These are phyloP conservation scores for Mylabris sibirica DNA, from an alignment of 2,888 invertebrate species.

Conservation along the genomic window DNA sequence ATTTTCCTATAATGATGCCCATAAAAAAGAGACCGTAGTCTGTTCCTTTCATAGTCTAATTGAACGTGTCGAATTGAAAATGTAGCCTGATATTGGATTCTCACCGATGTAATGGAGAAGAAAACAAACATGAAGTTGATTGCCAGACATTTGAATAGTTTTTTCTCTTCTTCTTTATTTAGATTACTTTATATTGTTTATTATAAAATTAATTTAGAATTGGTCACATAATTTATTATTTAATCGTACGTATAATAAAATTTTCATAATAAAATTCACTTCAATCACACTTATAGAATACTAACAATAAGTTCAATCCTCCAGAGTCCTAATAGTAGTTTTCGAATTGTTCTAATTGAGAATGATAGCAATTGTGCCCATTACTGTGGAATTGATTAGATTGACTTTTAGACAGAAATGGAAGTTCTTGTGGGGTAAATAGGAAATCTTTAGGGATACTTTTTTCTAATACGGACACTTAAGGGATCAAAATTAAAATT, in stretches of 20 bases:
- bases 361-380: not conserved
- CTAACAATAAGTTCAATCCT: not conserved
- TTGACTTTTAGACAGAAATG: not conserved
- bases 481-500: not conserved
- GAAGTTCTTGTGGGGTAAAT: not conserved
- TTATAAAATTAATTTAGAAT: not conserved
- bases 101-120: not conserved
- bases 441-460: not conserved
- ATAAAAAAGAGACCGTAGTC: not conserved
- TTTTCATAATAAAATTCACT: not conserved
- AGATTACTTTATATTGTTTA: not conserved
- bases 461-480: not conserved
- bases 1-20: not conserved
- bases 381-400: not conserved
- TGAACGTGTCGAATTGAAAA: conserved; percentile 3
- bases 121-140: not conserved
- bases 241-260: not conserved
- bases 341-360: conserved; percentile 4
- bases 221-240: too few species aligned
- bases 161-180: not conserved
- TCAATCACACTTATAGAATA: not conserved
- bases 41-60: not conserved
- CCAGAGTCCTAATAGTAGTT: not conserved
- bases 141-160: not conserved
- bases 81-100: not conserved